Base-by-base conservation (phyloP, 1,140 invertebrate genomes). In the Halotydeus destructor region DNA sequence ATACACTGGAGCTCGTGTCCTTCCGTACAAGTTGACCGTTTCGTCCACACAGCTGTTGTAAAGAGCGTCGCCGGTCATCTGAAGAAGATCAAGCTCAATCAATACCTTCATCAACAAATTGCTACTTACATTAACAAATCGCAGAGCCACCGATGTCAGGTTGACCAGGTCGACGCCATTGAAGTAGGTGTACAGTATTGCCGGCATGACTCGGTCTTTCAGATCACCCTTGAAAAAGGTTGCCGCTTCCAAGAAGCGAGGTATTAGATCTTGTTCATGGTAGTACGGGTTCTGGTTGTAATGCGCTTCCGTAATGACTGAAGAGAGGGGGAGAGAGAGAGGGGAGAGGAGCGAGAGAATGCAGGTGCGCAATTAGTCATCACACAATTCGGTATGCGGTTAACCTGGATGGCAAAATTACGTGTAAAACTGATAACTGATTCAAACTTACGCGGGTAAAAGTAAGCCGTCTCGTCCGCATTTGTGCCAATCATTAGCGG, bases 401-500 rank as follows among this genome's bases (percentile, higher is more conserved):
- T n/a, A n/a, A n/a, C n/a, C n/a, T n/a, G n/a, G n/a, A n/a, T n/a
- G n/a, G n/a, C n/a, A n/a, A n/a, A n/a, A n/a, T n/a, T n/a, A n/a
- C n/a, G n/a, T n/a, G n/a, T n/a, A n/a, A n/a, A n/a, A n/a, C n/a
- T n/a, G n/a, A n/a, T n/a, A 8, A 22, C 6, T 24, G 9, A 6
- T 30, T 11, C 26, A 27, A 19, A 43, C 44, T 45, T 52, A 62
- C 58, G 49, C 25, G 45, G 45, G 5, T 65, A 44, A 8, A 64
- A 49, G 22, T 78, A 54, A 22, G 71, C 49, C 12, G 68, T 67
- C 60, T 77, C 74, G 11, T 59, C 54, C 14, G 50, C 56, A 50
- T 64, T 70, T 30, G 68, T 66, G 1, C 74, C 75, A 14, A 67
- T 50, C 5, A 76, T 61, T 14, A 68, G 57, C 0, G 74, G 72